A percentile compares a stretch with the other conserved stretches of the same genome.
phyloP scores from a whole-genome alignment of 2,888 invertebrate species.

The Troides helena region DNA sequence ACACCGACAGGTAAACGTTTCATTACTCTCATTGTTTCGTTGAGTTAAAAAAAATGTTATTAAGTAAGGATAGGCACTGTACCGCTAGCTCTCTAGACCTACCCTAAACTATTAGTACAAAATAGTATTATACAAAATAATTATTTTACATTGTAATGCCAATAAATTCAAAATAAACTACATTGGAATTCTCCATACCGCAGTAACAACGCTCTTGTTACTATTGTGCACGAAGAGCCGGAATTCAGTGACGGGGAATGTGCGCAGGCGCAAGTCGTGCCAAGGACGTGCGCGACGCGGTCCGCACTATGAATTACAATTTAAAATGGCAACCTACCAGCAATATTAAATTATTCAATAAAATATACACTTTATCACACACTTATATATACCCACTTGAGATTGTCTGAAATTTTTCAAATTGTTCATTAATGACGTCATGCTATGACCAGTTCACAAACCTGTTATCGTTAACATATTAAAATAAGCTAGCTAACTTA shows the following conservation, averaged over 20 bases:
- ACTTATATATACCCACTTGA: neutral
- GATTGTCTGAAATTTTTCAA: neutral
- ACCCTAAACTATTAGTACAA: no score
- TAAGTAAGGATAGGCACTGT: no score
- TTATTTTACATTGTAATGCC: no score
- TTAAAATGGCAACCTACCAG: constrained; percentile 18
- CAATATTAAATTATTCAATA: constrained; percentile 21
- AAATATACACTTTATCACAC: constrained; percentile 16
- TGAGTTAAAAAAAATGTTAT: no score
- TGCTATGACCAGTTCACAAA: neutral
- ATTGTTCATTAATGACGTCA: neutral
- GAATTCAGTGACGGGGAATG: constrained; percentile 49
- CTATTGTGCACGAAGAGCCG: constrained; percentile 26
- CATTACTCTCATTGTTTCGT: no score
- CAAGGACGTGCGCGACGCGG: constrained; percentile 49
- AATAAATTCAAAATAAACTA: neutral
- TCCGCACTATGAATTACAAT: constrained; percentile 26
- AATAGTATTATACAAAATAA: no score
- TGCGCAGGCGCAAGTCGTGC: constrained; percentile 46
- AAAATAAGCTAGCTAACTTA: no score
- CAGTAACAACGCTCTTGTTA: constrained; percentile 10
- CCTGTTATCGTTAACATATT: no score
- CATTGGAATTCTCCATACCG: neutral
- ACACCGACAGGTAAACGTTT: no score
- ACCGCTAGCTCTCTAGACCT: no score